A percentile compares a stretch with the other conserved stretches of the same genome.
These are phyloP conservation scores for Coccyzus lansbergi DNA, from an alignment of 2,797 vertebrate species.

Conservation along the genomic window DNA sequence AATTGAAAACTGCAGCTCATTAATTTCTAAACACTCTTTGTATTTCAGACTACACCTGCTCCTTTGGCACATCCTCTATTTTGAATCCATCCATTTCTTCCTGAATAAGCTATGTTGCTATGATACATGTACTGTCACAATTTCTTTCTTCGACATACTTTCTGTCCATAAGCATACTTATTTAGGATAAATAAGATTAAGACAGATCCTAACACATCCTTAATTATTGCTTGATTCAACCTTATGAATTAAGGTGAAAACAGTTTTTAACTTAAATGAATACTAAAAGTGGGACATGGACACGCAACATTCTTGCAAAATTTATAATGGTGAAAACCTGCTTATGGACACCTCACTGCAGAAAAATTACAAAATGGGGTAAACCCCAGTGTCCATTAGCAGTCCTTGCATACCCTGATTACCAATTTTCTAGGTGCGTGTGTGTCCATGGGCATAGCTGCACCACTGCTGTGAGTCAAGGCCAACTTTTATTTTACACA, in stretches of 20 bases:
- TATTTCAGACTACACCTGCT: constrained; percentile 61
- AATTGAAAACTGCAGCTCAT: constrained; percentile 55
- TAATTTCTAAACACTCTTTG: constrained; percentile 48
- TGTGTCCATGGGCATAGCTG: not conserved
- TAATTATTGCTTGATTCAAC: not conserved
- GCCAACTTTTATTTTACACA: not conserved
- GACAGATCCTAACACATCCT: not conserved
- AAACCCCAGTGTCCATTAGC: not conserved
- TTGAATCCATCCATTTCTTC: constrained; percentile 49
- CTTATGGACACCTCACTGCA: not conserved
- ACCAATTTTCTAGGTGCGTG: not conserved
- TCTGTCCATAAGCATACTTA: constrained; percentile 48
- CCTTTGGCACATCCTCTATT: constrained; percentile 45
- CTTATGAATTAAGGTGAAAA: not conserved
- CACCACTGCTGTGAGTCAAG: not conserved
- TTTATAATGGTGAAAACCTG: not conserved
- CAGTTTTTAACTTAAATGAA: not conserved
- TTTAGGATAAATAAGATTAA: constrained; percentile 21
- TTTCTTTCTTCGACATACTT: constrained; percentile 59
- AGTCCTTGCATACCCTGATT: not conserved
- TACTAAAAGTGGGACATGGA: not conserved
- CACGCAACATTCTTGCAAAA: not conserved
- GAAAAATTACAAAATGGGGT: not conserved
- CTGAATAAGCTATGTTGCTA: constrained; percentile 71
- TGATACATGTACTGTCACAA: constrained; percentile 64